Conservation (phyloP, 2,888 invertebrate species). For the Hipparchia sbordonii region DNA sequence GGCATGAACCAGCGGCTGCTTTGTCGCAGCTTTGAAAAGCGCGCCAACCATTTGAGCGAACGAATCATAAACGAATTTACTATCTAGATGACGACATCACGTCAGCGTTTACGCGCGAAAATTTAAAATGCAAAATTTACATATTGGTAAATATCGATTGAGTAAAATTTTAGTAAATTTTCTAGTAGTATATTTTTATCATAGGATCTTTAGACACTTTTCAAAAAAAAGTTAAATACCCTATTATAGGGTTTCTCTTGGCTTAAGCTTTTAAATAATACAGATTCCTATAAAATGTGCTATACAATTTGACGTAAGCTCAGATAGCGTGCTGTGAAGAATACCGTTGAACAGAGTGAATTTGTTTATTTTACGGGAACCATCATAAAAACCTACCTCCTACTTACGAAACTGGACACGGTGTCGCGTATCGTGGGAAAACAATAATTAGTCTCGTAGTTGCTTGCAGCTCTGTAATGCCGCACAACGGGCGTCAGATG, state of each 20-base stretch:
- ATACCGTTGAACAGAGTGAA: conserved; percentile 19
- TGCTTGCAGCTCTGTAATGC: conserved; percentile 57
- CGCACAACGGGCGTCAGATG: conserved; percentile 60
- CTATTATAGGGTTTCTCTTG: neutral
- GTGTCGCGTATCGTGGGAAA: conserved; percentile 62
- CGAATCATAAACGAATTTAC: too few species aligned
- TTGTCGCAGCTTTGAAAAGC: too few species aligned
- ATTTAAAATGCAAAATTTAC: too few species aligned
- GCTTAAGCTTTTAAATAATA: neutral
- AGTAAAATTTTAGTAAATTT: too few species aligned
- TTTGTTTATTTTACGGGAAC: conserved; percentile 31
- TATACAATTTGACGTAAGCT: neutral
- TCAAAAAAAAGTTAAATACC: too few species aligned
- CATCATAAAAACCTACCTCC: conserved; percentile 15
- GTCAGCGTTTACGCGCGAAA: too few species aligned
- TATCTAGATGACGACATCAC: too few species aligned
- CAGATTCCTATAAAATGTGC: neutral
- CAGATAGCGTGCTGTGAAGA: conserved; percentile 10
- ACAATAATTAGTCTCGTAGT: conserved; percentile 53
- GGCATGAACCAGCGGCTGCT: too few species aligned
- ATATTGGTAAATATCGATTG: too few species aligned
- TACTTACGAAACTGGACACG: conserved; percentile 39
- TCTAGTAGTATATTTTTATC: too few species aligned
- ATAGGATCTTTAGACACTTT: too few species aligned
- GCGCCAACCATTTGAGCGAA: too few species aligned